phyloP scores from a whole-genome alignment of 53 echinoderm and acorn worm genomes.

The Apostichopus leukothele region DNA sequence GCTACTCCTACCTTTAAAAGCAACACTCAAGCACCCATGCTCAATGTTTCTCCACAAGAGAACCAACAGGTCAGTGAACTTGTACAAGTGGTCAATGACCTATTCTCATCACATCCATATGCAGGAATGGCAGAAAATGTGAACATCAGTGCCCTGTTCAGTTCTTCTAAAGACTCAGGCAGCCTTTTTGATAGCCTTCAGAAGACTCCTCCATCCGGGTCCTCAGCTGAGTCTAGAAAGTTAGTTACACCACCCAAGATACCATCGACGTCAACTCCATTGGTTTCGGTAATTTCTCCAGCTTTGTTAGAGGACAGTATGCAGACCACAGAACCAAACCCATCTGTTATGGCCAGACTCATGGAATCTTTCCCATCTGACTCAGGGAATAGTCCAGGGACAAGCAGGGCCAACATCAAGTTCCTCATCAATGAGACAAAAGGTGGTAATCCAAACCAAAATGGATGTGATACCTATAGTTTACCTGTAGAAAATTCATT shows the following conservation, averaged over 20 bases:
- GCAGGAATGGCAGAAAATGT: not conserved
- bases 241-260: not conserved
- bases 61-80: conserved; percentile 9
- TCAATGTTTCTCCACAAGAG: not conserved
- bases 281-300: not conserved
- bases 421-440: not conserved
- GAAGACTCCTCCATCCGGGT: not conserved
- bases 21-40: not conserved
- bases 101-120: conserved; percentile 16
- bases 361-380: not conserved
- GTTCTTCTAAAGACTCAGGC: not conserved
- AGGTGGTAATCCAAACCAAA: not conserved
- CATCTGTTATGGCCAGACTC: not conserved
- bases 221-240: not conserved
- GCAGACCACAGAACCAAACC: not conserved
- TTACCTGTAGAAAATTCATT: conserved; percentile 26
- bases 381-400: not conserved
- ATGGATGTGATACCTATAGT: not conserved
- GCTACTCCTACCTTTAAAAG: not conserved
- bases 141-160: not conserved
- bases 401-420: not conserved
- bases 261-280: not conserved
- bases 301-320: not conserved
- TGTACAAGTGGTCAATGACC: conserved; percentile 4
- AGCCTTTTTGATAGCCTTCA: not conserved